These are phyloP conservation scores for Palythoa caribaeorum DNA, from an alignment of 92 coral and sea anemone genomes.

Conservation along the genomic window DNA sequence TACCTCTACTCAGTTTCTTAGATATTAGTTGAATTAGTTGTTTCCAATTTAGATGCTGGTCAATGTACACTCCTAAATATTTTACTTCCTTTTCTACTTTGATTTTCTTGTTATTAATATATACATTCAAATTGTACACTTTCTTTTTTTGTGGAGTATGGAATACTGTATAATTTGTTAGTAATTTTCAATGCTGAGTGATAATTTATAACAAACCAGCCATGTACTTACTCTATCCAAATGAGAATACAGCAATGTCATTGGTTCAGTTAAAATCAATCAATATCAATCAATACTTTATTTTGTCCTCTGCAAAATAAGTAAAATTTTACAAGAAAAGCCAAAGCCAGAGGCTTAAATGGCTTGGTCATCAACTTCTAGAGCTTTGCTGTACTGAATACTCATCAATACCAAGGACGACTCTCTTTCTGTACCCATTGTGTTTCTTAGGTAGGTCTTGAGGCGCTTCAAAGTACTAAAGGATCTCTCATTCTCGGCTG, in stretches of 20 bases:
- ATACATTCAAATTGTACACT: background rate
- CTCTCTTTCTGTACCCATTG: too few relatives aligned
- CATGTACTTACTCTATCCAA: background rate
- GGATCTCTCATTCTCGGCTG: too few relatives aligned
- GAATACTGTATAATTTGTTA: background rate
- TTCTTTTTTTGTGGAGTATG: conserved; percentile 7
- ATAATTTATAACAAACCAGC: conserved; percentile 1
- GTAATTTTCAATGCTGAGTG: conserved; percentile 1
- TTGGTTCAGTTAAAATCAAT: background rate
- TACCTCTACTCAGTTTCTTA: background rate
- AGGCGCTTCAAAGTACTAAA: too few relatives aligned
- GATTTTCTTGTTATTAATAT: background rate
- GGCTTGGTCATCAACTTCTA: too few relatives aligned
- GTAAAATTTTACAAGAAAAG: too few relatives aligned
- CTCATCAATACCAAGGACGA: too few relatives aligned
- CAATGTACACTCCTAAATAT: conserved; percentile 8
- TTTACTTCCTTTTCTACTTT: background rate
- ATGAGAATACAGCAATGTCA: conserved; percentile 4
- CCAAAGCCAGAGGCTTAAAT: too few relatives aligned
- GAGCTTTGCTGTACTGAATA: too few relatives aligned
- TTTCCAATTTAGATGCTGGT: background rate
- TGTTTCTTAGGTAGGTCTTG: too few relatives aligned
- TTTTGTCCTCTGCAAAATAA: too few relatives aligned
- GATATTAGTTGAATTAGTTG: background rate
- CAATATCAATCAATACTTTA: too few relatives aligned